A percentile compares a stretch with the other conserved stretches of the same genome.
Evolutionary conservation across 2,113 vertebrate species (phyloP).

Genomic region (Cyanocitta stelleri): DNA sequence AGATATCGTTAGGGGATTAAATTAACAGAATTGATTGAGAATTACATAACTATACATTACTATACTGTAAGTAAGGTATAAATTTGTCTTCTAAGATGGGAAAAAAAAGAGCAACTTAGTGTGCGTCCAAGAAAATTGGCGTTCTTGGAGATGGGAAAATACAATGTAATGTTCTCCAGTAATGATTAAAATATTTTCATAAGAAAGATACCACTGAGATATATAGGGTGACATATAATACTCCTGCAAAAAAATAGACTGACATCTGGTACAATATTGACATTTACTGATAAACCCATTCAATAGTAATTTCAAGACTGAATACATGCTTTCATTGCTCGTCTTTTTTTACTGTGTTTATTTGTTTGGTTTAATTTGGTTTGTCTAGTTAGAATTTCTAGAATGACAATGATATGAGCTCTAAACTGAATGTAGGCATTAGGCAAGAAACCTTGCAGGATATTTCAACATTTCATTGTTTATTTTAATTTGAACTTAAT

Average conservation of each 20-base stretch:
- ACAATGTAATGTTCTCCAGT: not conserved
- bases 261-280: not conserved
- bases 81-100: not conserved
- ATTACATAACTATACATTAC: not conserved
- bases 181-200: not conserved
- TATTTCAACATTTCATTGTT: constrained; percentile 24
- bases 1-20: not conserved
- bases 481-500: constrained; percentile 46
- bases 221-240: not conserved
- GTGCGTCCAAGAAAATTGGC: not conserved
- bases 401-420: not conserved
- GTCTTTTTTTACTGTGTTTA: not conserved
- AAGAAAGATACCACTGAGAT: not conserved
- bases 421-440: not conserved
- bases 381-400: not conserved
- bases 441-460: not conserved
- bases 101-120: not conserved
- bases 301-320: not conserved
- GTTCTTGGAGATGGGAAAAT: not conserved
- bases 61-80: not conserved
- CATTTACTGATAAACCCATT: not conserved
- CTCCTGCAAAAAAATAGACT: not conserved
- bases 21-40: not conserved
- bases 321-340: not conserved
- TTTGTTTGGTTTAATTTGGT: not conserved